These are phyloP conservation scores for Gobio gobio DNA, from an alignment of 2,113 vertebrate species.

Conservation along the genomic window DNA sequence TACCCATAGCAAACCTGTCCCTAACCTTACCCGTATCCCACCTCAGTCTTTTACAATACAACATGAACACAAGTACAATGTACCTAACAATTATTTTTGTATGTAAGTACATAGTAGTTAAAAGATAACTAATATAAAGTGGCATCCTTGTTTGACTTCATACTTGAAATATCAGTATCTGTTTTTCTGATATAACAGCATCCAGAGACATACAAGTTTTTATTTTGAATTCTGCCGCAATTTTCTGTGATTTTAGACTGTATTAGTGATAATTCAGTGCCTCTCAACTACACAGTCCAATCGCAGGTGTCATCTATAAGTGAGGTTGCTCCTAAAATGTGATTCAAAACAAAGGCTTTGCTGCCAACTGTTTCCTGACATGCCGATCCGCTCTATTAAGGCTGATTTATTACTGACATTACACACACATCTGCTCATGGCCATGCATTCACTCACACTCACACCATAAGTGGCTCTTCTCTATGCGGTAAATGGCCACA, in stretches of 20 bases:
- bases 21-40: too few relatives aligned
- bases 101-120: too few relatives aligned
- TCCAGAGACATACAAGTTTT: background rate
- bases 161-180: background rate
- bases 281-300: background rate
- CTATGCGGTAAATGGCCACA: constrained; percentile 11
- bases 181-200: background rate
- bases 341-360: constrained; percentile 34
- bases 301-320: constrained; percentile 36
- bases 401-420: constrained; percentile 52
- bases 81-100: too few relatives aligned
- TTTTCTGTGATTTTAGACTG: constrained; percentile 11
- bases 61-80: too few relatives aligned
- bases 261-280: background rate
- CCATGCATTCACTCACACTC: background rate
- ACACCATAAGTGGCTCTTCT: constrained; percentile 20
- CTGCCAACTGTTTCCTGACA: constrained; percentile 54
- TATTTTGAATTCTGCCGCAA: background rate
- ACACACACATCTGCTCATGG: constrained; percentile 48
- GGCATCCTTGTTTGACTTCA: too few relatives aligned
- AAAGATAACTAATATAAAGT: too few relatives aligned
- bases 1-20: too few relatives aligned
- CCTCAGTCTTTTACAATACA: too few relatives aligned
- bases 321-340: constrained; percentile 1
- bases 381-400: constrained; percentile 44